Conservation (phyloP, 2,113 vertebrate species). For the Amia ocellicauda region DNA sequence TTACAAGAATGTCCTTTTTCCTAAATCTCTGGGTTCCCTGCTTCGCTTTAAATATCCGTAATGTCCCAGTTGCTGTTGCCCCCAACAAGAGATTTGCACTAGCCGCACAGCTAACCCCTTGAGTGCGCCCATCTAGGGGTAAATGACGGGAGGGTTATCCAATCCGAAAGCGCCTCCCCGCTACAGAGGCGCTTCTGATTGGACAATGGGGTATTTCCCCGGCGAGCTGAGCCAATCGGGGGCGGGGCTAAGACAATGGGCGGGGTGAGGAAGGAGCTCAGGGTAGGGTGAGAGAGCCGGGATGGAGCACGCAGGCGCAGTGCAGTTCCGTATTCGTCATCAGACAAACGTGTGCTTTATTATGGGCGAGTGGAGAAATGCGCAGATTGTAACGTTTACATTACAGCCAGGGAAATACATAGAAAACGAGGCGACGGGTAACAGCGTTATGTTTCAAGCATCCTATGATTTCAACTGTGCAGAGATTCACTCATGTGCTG, state of each 20-base stretch:
- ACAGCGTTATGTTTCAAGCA: too few relatives aligned
- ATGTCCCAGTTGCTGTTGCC: neutral
- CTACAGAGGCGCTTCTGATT: neutral
- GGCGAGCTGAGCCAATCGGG: neutral
- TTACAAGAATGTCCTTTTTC: neutral
- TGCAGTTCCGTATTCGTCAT: conserved; percentile 16
- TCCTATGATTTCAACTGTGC: too few relatives aligned
- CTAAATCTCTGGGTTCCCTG: neutral
- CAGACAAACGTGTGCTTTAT: neutral
- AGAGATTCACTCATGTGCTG: too few relatives aligned
- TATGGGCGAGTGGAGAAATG: neutral
- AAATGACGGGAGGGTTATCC: conserved; percentile 11
- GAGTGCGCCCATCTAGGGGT: neutral
- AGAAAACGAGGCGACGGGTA: too few relatives aligned
- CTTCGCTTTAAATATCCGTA: conserved; percentile 19
- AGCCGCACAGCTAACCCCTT: neutral
- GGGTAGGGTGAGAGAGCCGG: conserved; percentile 1
- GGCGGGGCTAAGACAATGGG: neutral
- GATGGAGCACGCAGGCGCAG: conserved; percentile 19
- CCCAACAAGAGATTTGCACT: neutral
- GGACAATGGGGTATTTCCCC: neutral
- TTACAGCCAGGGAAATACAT: too few relatives aligned
- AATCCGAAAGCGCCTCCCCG: neutral
- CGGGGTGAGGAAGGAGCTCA: neutral
- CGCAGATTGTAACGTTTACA: neutral